These are phyloP conservation scores for Elaphurus davidianus DNA, from an alignment of 2,113 vertebrate species.

Conservation along the genomic window DNA sequence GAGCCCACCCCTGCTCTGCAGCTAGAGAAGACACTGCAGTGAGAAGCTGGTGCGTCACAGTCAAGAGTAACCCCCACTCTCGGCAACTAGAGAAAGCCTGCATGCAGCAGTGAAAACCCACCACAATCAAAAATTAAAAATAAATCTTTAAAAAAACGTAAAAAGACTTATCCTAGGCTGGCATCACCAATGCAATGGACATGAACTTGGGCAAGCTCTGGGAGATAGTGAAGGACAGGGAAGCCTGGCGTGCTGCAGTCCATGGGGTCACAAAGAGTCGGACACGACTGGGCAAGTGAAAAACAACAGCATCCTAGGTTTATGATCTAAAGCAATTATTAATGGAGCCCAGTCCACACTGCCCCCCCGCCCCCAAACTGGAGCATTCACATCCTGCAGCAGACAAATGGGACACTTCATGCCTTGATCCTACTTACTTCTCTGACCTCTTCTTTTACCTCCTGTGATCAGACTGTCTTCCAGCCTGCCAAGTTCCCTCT, in stretches of 20 bases:
- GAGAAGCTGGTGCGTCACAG: background rate
- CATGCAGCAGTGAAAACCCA: background rate
- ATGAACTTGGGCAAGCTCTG: background rate
- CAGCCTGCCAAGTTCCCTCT: accelerated
- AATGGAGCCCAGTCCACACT: background rate
- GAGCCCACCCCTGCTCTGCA: background rate
- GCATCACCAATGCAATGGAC: background rate
- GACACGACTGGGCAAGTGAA: background rate
- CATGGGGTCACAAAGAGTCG: background rate
- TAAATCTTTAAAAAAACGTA: background rate
- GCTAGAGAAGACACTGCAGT: background rate
- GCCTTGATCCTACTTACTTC: background rate
- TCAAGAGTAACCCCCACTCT: background rate
- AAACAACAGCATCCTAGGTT: background rate
- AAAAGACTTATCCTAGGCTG: background rate
- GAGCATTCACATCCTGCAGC: background rate
- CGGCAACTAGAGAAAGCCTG: background rate
- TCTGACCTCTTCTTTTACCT: too few species aligned
- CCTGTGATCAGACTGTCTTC: background rate
- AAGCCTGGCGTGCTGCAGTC: background rate
- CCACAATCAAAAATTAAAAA: background rate
- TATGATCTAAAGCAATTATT: background rate
- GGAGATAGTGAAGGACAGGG: background rate
- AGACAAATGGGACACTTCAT: background rate
- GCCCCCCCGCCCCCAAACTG: accelerated